Evolutionary conservation across 2,888 invertebrate genomes (phyloP).

Genomic region (Junonia oenone): DNA sequence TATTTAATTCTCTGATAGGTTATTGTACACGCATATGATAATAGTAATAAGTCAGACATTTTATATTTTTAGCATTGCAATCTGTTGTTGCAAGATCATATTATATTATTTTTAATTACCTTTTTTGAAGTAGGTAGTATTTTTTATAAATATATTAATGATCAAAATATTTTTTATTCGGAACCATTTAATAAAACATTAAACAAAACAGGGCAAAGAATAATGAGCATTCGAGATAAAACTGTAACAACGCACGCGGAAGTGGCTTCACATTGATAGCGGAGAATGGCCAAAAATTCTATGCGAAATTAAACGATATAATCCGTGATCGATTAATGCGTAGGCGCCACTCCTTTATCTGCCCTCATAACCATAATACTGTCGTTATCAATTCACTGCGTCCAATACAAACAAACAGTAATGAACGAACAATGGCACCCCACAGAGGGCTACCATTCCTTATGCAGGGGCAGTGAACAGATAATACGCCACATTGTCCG

Average conservation of each 20-base stretch:
- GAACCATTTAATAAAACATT: too few species aligned
- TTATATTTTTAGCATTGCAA: neutral
- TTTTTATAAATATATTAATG: too few species aligned
- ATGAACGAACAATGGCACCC: slow-evolving; percentile 13
- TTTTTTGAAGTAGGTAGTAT: too few species aligned
- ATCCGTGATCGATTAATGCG: slow-evolving; percentile 11
- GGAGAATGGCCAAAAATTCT: slow-evolving; percentile 1
- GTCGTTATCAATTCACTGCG: slow-evolving; percentile 18
- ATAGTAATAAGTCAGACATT: too few species aligned
- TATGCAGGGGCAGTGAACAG: slow-evolving; percentile 18
- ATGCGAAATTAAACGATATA: slow-evolving; percentile 10
- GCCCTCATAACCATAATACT: slow-evolving; percentile 15
- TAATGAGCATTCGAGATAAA: neutral
- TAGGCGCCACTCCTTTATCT: slow-evolving; percentile 2
- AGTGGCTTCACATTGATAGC: neutral
- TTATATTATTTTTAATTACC: too few species aligned
- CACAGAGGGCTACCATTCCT: slow-evolving; percentile 5
- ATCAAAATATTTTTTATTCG: too few species aligned
- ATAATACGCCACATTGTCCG: slow-evolving; percentile 20
- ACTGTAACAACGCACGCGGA: neutral
- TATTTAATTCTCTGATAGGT: too few species aligned
- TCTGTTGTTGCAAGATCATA: too few species aligned
- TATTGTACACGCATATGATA: too few species aligned
- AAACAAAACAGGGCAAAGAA: too few species aligned
- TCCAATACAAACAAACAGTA: slow-evolving; percentile 15